Percentiles rank a stretch among this genome's conserved stretches.
phyloP scores from a whole-genome alignment of 2,113 vertebrate species.

The Procapra przewalskii region DNA sequence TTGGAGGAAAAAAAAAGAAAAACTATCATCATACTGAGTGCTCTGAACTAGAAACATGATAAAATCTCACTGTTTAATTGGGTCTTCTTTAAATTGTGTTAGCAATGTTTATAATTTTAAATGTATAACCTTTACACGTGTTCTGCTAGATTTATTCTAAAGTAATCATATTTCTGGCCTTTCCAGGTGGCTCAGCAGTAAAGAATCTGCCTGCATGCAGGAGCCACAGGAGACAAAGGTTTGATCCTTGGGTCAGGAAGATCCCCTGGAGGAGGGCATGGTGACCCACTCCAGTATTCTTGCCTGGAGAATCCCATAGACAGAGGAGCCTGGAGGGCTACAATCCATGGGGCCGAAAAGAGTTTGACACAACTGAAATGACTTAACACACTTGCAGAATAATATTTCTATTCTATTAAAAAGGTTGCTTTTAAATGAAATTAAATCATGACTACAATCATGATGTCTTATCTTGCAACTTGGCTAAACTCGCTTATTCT shows the following conservation, averaged over 20 bases:
- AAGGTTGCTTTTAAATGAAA: neutral
- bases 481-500: neutral
- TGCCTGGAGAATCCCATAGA: neutral
- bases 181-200: neutral
- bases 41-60: neutral
- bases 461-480: neutral
- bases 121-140: neutral
- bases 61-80: neutral
- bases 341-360: accelerated
- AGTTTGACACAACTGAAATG: neutral
- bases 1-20: neutral
- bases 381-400: neutral
- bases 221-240: neutral
- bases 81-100: neutral
- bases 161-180: neutral
- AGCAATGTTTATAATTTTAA: neutral
- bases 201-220: neutral
- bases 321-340: neutral
- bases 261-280: neutral
- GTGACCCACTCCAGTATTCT: neutral
- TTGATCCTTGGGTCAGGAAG: neutral
- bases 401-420: neutral
- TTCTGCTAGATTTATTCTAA: neutral
- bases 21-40: neutral
- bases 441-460: neutral